Base-by-base conservation (phyloP, 1,140 invertebrate species). In the Ceratina japonica region DNA sequence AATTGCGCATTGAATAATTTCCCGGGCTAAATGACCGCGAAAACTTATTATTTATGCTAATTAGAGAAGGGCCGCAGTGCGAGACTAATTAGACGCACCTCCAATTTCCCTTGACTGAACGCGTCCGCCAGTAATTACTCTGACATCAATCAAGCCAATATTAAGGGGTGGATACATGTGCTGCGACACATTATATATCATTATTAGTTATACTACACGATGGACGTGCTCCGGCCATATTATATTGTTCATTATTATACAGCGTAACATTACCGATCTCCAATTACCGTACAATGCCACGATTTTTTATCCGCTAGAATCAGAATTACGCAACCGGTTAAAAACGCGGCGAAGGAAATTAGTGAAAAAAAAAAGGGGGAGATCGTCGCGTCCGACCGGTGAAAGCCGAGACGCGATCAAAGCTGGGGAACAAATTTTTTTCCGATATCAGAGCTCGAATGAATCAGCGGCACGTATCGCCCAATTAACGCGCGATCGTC, bases 131-230 rank as follows among this genome's bases (percentile, higher is more conserved):
- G 75, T 78, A 78, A 78, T 78, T 78, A 78, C 69, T 62, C 75
- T 15, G 20, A 78, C 69, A 78, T 78, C 75, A 78, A 72, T 78
- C 75, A 78, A 64, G 51, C 75, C 75, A 72, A 78, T 78, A 72
- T 78, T 71, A 78, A 78, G 75, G 75, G 75, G 16, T 63, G 69
- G 59, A 27, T 72, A 63, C 59, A 22, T 44, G 20, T 7, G 24
- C 20, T n/a, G 13, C 61, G 37, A 72, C 61, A 61, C 63, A 72
- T 72, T 71, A 63, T 72, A 61, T 76, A 72, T 31, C 59, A 72
- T 72, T 72, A 63, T 18, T 18, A 2, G 8, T 61, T 52, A 27
- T 24, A 59, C 12, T 27, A 13, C 1, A 51, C 20, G 7, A 75
- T 44, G 37, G 37, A 44, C 2, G 5, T 18, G 20, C 64, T 16